phyloP scores from a whole-genome alignment of 2,113 vertebrate species.

The Fregetta grallaria region DNA sequence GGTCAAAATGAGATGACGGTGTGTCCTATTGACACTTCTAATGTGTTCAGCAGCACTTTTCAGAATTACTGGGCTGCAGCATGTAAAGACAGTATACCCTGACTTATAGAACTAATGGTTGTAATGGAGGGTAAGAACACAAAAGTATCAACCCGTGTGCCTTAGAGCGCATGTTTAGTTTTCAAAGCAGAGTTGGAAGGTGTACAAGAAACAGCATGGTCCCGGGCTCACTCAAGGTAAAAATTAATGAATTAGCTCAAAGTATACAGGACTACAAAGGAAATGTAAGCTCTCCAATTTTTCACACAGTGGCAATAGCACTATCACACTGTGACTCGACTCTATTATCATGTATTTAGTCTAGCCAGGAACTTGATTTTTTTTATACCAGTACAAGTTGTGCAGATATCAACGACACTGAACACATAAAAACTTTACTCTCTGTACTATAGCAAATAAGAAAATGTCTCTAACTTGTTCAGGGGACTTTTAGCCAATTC shows the following conservation, averaged over 20 bases:
- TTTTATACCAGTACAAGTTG: neutral
- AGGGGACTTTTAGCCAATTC: neutral
- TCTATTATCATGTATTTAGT: neutral
- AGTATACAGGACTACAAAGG: neutral
- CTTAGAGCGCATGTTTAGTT: neutral
- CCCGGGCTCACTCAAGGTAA: neutral
- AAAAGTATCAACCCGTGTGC: neutral
- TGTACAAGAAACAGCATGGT: neutral
- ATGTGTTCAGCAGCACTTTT: neutral
- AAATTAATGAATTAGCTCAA: neutral
- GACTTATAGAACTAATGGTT: neutral
- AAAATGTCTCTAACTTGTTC: neutral
- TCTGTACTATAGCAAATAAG: neutral
- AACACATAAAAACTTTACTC: neutral
- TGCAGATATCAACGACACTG: neutral
- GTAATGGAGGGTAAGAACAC: neutral
- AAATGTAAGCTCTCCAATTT: neutral
- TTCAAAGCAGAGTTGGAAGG: neutral
- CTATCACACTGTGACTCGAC: neutral
- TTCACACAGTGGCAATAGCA: neutral
- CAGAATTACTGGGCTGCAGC: neutral
- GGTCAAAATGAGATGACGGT: neutral
- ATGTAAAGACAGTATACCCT: neutral
- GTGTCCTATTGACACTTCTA: neutral
- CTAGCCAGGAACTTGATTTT: neutral